Conservation (phyloP, 1,140 invertebrate species). For the Lethrus apterus region DNA sequence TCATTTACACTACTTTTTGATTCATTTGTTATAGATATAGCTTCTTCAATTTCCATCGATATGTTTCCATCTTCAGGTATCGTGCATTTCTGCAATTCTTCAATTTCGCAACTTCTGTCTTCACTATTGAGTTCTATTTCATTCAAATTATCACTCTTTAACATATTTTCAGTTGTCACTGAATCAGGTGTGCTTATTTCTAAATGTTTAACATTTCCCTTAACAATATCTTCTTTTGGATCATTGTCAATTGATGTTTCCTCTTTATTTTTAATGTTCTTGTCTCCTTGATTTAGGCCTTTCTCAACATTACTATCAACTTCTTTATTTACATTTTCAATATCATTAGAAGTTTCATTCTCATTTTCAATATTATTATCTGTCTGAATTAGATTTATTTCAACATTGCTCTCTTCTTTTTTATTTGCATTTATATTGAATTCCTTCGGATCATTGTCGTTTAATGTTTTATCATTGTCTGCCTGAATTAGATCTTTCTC, state of each 20-base stretch:
- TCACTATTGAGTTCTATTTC: too few species aligned
- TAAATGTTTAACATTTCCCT: background rate
- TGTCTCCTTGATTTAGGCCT: constrained; percentile 3
- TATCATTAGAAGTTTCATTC: background rate
- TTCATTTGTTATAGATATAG: too few species aligned
- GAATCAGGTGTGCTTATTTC: background rate
- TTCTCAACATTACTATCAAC: background rate
- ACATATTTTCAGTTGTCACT: background rate
- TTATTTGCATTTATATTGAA: too few species aligned
- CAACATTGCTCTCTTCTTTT: background rate
- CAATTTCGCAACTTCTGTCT: too few species aligned
- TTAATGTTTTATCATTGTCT: too few species aligned
- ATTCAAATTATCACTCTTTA: too few species aligned
- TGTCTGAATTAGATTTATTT: background rate
- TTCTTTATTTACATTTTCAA: background rate
- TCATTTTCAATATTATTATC: constrained; percentile 4
- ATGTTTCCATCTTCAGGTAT: too few species aligned
- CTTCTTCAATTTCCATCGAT: too few species aligned
- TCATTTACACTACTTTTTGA: too few species aligned
- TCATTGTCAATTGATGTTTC: background rate
- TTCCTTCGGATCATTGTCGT: too few species aligned
- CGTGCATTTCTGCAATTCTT: too few species aligned
- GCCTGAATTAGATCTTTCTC: too few species aligned
- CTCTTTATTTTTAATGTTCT: background rate
- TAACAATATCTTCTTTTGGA: constrained; percentile 12